phyloP scores from a whole-genome alignment of 2,797 vertebrate genomes.

The Bradypodion ventrale region DNA sequence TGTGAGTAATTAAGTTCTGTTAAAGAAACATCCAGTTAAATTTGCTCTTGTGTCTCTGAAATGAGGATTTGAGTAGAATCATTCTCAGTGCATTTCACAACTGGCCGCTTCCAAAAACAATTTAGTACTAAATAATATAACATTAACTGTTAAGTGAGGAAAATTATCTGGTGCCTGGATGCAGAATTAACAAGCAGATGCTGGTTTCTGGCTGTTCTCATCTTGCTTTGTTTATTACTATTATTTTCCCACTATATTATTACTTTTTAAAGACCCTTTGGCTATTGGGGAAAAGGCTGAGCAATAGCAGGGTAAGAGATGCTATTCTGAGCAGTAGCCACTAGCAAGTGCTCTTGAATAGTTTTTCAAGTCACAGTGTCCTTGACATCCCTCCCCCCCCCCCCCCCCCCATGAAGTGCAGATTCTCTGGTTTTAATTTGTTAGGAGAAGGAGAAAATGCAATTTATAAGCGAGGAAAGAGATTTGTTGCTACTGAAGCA shows the following conservation, averaged over 20 bases:
- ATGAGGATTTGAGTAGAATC: constrained; percentile 49
- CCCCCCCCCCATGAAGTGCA: constrained; percentile 20
- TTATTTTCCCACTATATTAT: background rate
- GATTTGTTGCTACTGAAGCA: constrained; percentile 53
- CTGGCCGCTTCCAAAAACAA: constrained; percentile 71
- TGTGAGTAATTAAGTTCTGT: constrained; percentile 57
- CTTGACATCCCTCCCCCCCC: constrained; percentile 29
- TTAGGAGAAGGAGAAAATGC: constrained; percentile 67
- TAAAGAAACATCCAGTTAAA: constrained; percentile 63
- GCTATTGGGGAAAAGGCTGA: background rate
- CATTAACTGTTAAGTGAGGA: constrained; percentile 65
- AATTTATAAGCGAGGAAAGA: constrained; percentile 63
- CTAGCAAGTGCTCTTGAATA: constrained; percentile 94
- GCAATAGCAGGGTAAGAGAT: constrained; percentile 44
- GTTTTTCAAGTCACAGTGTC: constrained; percentile 72
- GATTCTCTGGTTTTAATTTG: constrained; percentile 74
- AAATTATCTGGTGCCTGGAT: constrained; percentile 58
- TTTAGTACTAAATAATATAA: constrained; percentile 64
- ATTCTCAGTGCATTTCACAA: constrained; percentile 72
- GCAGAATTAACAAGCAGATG: constrained; percentile 55
- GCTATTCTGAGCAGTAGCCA: constrained; percentile 81
- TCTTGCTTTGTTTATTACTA: constrained; percentile 10
- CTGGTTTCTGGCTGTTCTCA: constrained; percentile 43
- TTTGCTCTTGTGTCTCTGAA: constrained; percentile 57
- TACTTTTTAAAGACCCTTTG: constrained; percentile 9